Percentiles rank a stretch among this genome's conserved stretches.
Evolutionary conservation across 2,113 vertebrate genomes (phyloP).

Genomic region (Oplegnathus fasciatus): DNA sequence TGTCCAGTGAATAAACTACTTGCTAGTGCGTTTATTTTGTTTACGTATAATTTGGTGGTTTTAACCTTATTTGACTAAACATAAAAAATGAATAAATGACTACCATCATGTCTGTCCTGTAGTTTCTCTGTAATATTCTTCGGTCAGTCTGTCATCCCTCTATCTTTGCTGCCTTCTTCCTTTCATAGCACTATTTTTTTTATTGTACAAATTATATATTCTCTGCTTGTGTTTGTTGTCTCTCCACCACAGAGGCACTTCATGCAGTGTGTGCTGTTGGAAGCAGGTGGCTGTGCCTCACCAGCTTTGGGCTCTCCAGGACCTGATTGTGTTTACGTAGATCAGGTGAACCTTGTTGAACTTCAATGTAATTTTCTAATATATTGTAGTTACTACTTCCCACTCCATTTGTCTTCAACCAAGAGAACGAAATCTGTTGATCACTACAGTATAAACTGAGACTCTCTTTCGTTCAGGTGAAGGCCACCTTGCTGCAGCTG

Average conservation of each 20-base stretch:
- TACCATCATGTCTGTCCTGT: too few relatives aligned
- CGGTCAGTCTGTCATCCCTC: background rate
- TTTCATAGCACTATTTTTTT: background rate
- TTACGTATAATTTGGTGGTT: too few relatives aligned
- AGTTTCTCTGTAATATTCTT: too few relatives aligned
- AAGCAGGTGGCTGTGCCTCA: slow-evolving; percentile 92
- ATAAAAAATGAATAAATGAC: too few relatives aligned
- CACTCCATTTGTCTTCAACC: background rate
- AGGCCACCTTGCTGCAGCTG: slow-evolving; percentile 91
- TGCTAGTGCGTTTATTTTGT: too few relatives aligned
- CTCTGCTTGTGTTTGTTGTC: slow-evolving; percentile 6
- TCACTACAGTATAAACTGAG: background rate
- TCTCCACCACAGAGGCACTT: slow-evolving; percentile 87
- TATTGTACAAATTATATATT: background rate
- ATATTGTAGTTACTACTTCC: background rate
- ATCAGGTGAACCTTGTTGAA: slow-evolving; percentile 82
- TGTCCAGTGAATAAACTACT: too few relatives aligned
- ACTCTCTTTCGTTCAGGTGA: slow-evolving; percentile 74
- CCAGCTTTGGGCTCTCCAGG: slow-evolving; percentile 89
- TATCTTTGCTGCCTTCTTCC: background rate
- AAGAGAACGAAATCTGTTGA: background rate
- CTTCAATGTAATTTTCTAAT: background rate
- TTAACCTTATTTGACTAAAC: too few relatives aligned
- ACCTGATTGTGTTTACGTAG: slow-evolving; percentile 95
- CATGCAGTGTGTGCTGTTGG: slow-evolving; percentile 93